A percentile compares a stretch with the other conserved stretches of the same genome.
These are phyloP conservation scores for Mimumesa dahlbomi DNA, from an alignment of 2,888 invertebrate species.

Conservation along the genomic window DNA sequence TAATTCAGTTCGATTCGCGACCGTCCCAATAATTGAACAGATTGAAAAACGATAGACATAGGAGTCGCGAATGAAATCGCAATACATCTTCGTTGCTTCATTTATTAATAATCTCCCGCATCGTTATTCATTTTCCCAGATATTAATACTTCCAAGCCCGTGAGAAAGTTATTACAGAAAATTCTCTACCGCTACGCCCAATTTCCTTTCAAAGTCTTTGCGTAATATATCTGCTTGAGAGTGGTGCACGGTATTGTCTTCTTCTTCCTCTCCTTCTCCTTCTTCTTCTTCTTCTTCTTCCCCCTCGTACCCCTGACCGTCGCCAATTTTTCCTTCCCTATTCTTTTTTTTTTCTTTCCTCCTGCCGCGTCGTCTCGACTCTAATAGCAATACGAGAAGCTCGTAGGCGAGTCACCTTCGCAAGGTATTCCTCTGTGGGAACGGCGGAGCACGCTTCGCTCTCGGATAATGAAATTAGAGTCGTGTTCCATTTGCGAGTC, in stretches of 20 bases:
- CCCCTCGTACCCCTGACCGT: too few relatives aligned
- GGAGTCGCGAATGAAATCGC: too few relatives aligned
- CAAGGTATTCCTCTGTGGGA: slow-evolving; percentile 60
- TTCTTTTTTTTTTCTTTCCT: background rate
- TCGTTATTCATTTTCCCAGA: too few relatives aligned
- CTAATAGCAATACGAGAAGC: slow-evolving; percentile 58
- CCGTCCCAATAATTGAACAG: too few relatives aligned
- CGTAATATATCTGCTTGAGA: slow-evolving; percentile 29
- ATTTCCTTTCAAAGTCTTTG: slow-evolving; percentile 11
- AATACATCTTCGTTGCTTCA: too few relatives aligned
- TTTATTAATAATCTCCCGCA: too few relatives aligned
- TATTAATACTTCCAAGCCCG: too few relatives aligned
- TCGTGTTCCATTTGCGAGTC: slow-evolving; percentile 68
- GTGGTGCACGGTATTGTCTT: slow-evolving; percentile 19
- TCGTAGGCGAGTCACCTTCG: slow-evolving; percentile 52
- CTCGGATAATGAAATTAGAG: slow-evolving; percentile 69
- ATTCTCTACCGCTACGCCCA: background rate
- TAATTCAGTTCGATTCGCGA: too few relatives aligned
- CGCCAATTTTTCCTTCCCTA: slow-evolving; percentile 10
- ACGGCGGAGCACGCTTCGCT: slow-evolving; percentile 52
- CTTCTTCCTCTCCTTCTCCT: background rate
- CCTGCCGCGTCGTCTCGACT: slow-evolving; percentile 9
- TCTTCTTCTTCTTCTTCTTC: background rate
- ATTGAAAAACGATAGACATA: too few relatives aligned
- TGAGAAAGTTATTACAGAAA: too few relatives aligned